Conservation (phyloP, 1,140 invertebrate genomes). For the Eriocheir sinensis region DNA sequence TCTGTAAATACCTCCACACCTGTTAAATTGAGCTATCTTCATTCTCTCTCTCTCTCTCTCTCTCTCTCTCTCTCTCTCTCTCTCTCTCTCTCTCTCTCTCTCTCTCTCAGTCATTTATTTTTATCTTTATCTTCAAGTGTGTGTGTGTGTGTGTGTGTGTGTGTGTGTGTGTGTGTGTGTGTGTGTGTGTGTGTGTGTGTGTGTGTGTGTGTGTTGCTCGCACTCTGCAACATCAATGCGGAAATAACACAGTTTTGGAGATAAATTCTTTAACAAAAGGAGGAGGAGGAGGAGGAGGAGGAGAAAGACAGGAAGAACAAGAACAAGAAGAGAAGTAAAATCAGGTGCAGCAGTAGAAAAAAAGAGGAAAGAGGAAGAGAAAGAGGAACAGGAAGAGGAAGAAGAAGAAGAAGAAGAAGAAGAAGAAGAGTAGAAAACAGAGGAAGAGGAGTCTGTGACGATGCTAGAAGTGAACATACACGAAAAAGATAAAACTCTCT, state of each 20-base stretch:
- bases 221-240: too few species aligned
- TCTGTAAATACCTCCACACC: too few species aligned
- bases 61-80: too few species aligned
- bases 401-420: not conserved
- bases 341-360: too few species aligned
- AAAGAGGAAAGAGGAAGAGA: not conserved
- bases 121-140: not conserved
- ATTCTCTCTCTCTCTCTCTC: too few species aligned
- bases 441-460: not conserved
- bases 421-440: not conserved
- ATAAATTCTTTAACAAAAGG: too few species aligned
- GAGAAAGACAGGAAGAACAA: slow-evolving; percentile 19
- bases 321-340: not conserved
- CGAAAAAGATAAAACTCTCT: not conserved
- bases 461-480: too few species aligned
- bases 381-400: not conserved
- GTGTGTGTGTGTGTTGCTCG: too few species aligned
- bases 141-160: not conserved
- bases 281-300: not conserved
- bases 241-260: too few species aligned
- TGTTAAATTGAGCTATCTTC: too few species aligned
- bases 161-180: not conserved
- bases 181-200: not conserved
- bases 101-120: too few species aligned
- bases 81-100: too few species aligned